These are phyloP conservation scores for Platygyra sinensis DNA, from an alignment of 64 coral and sea anemone species.

Conservation along the genomic window DNA sequence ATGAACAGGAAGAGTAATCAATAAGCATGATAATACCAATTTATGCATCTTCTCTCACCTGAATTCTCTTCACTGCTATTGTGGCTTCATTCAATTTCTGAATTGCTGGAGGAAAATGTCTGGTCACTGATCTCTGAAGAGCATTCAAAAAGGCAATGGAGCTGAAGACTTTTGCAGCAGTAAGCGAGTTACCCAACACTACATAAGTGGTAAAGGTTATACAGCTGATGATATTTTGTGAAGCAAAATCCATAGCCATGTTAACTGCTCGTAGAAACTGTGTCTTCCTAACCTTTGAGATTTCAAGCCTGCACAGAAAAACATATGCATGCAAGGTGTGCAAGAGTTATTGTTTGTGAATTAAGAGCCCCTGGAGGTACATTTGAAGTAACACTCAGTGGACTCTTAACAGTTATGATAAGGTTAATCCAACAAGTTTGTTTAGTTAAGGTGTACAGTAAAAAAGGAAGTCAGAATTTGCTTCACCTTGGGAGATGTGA, in stretches of 20 bases:
- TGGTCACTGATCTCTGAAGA: conserved; percentile 38
- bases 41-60: conserved; percentile 37
- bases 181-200: conserved; percentile 55
- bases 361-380: no score
- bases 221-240: conserved; percentile 63
- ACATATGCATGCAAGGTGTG: background rate
- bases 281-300: conserved; percentile 60
- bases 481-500: no score
- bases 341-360: no score
- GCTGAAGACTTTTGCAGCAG: conserved; percentile 67
- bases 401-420: no score
- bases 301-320: conserved; percentile 49
- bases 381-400: no score
- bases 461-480: no score
- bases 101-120: conserved; percentile 62
- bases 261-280: conserved; percentile 60
- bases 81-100: conserved; percentile 44
- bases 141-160: conserved; percentile 68
- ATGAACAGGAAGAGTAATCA: background rate
- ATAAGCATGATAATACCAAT: background rate
- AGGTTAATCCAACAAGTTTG: no score
- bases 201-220: conserved; percentile 63
- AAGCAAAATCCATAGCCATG: conserved; percentile 51
- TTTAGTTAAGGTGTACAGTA: no score
- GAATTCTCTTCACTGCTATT: conserved; percentile 57